Evolutionary conservation across 2,797 vertebrate genomes (phyloP).

Genomic region (Cichlasoma orientale): DNA sequence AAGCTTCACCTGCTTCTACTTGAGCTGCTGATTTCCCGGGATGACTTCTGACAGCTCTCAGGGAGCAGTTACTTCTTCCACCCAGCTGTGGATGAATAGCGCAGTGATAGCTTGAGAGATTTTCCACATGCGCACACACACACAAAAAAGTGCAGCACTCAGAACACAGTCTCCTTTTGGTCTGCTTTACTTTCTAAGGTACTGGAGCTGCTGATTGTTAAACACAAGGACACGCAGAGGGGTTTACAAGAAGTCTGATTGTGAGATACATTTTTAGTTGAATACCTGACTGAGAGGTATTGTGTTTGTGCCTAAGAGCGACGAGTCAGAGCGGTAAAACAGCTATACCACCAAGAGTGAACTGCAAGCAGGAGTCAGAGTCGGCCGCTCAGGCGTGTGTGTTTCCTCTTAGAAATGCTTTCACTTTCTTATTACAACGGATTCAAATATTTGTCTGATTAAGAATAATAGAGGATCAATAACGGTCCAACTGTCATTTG

Average conservation of each 20-base stretch:
- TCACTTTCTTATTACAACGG: background rate
- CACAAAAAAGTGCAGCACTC: constrained; percentile 9
- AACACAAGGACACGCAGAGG: constrained; percentile 1
- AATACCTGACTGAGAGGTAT: background rate
- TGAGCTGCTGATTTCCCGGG: constrained; percentile 43
- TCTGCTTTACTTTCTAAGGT: background rate
- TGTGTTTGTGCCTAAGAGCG: background rate
- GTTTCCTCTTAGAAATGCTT: background rate
- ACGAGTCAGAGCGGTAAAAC: background rate
- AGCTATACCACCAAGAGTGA: background rate
- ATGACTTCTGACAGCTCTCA: constrained; percentile 33
- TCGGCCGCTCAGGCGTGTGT: background rate
- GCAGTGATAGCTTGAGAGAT: constrained; percentile 32
- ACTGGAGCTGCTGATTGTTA: background rate
- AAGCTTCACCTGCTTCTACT: constrained; percentile 60
- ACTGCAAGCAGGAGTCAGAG: background rate
- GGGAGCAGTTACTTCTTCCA: constrained; percentile 11
- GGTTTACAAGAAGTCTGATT: constrained; percentile 3
- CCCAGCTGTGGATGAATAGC: constrained; percentile 60
- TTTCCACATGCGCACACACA: background rate
- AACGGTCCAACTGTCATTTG: background rate
- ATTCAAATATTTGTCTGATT: background rate
- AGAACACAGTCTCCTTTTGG: background rate
- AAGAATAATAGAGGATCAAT: background rate
- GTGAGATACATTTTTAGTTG: background rate